A percentile compares a stretch with the other conserved stretches of the same genome.
Evolutionary conservation across 2,888 invertebrate genomes (phyloP).

Genomic region (Epistrophella euchroma): DNA sequence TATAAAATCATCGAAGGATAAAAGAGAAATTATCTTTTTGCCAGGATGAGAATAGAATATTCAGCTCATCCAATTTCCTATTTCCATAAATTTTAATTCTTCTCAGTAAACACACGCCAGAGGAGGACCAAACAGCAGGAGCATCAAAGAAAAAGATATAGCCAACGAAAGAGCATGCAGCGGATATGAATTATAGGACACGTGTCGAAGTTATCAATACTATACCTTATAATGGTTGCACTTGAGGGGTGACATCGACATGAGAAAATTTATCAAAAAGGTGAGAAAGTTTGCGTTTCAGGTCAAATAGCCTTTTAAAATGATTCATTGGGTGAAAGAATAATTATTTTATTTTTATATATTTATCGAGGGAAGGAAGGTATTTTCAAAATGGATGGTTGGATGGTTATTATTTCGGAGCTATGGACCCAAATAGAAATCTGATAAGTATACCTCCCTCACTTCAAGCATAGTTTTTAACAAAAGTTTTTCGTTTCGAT

Average conservation of each 20-base stretch:
- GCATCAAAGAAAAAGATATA: not conserved
- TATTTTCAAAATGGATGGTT: too few relatives aligned
- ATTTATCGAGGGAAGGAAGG: not conserved
- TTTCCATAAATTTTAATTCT: constrained; percentile 69
- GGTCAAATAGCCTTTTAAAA: constrained; percentile 14
- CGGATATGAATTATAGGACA: constrained; percentile 65
- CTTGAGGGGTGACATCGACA: constrained; percentile 44
- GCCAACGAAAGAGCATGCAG: constrained; percentile 24
- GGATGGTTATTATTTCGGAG: too few relatives aligned
- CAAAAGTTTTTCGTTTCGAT: too few relatives aligned
- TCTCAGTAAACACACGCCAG: constrained; percentile 41
- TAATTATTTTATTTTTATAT: not conserved
- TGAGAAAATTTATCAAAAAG: constrained; percentile 45
- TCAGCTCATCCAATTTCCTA: constrained; percentile 71
- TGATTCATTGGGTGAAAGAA: not conserved
- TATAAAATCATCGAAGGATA: constrained; percentile 53
- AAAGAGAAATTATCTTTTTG: constrained; percentile 63
- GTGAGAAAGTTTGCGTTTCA: constrained; percentile 38
- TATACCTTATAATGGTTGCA: constrained; percentile 2
- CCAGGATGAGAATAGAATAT: constrained; percentile 39
- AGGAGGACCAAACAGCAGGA: constrained; percentile 35
- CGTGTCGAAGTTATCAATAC: constrained; percentile 56
- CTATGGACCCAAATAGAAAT: too few relatives aligned
- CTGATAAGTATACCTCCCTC: too few relatives aligned
- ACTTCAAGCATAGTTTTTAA: too few relatives aligned